Conservation (phyloP, 2,888 invertebrate species). For the Cremastinae sp. region DNA sequence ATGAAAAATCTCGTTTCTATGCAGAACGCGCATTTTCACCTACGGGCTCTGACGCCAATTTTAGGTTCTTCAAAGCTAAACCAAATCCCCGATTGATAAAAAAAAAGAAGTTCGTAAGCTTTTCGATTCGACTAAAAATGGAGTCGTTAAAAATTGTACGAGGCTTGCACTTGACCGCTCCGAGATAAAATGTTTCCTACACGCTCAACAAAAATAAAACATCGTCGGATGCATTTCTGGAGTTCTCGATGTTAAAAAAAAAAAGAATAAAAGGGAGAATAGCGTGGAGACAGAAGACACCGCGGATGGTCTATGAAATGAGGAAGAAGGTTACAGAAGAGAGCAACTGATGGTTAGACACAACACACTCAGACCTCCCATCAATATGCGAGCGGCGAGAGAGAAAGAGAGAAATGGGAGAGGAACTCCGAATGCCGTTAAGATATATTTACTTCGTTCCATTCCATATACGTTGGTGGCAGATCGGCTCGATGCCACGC, state of each 20-base stretch:
- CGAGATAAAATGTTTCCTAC: too few species aligned
- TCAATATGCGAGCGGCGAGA: slow-evolving; percentile 72
- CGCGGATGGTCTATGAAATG: slow-evolving; percentile 51
- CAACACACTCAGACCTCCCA: slow-evolving; percentile 79
- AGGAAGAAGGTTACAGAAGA: slow-evolving; percentile 52
- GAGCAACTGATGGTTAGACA: slow-evolving; percentile 78
- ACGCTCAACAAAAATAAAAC: too few species aligned
- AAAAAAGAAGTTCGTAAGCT: too few species aligned
- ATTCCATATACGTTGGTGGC: slow-evolving; percentile 68
- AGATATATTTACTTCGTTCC: slow-evolving; percentile 78
- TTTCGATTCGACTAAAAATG: too few species aligned
- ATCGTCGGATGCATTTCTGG: not conserved
- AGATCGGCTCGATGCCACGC: slow-evolving; percentile 62
- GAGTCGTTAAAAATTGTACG: too few species aligned
- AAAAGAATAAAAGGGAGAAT: not conserved
- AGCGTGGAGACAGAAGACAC: slow-evolving; percentile 11
- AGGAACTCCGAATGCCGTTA: slow-evolving; percentile 72
- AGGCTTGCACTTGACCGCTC: too few species aligned
- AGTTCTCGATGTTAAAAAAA: slow-evolving; percentile 4
- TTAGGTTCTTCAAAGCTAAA: not conserved
- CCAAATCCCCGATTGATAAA: slow-evolving; percentile 40
- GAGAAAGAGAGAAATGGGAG: slow-evolving; percentile 8
- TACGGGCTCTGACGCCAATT: slow-evolving; percentile 20
- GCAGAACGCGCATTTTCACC: slow-evolving; percentile 57
- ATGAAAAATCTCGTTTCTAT: slow-evolving; percentile 68